phyloP scores from a whole-genome alignment of 1,140 invertebrate genomes.

The Arion vulgaris region DNA sequence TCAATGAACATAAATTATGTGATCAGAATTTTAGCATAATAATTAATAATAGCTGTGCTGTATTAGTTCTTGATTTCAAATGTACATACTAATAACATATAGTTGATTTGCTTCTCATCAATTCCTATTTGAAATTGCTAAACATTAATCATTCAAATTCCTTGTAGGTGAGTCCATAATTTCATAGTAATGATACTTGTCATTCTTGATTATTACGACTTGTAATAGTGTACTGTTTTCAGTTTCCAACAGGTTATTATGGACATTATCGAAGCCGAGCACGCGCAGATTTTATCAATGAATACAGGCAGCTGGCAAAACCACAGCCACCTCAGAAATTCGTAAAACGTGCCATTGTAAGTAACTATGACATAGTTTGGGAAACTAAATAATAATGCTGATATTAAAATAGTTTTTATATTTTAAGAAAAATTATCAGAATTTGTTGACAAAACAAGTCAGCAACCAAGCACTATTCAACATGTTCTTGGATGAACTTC shows the following conservation, averaged over 20 bases:
- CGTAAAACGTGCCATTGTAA: conserved; percentile 59
- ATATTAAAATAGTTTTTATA: too few relatives aligned
- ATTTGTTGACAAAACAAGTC: too few relatives aligned
- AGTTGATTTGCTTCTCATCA: not conserved
- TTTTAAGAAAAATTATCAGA: too few relatives aligned
- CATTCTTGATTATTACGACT: not conserved
- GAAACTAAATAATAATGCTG: too few relatives aligned
- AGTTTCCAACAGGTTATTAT: conserved; percentile 70
- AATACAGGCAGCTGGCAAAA: conserved; percentile 68
- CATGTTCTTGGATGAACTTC: too few relatives aligned
- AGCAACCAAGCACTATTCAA: too few relatives aligned
- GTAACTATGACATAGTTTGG: not conserved
- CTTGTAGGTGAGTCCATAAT: not conserved
- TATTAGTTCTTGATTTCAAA: not conserved
- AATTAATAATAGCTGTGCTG: not conserved
- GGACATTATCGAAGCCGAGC: conserved; percentile 68
- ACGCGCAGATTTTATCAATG: conserved; percentile 67
- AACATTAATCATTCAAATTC: not conserved
- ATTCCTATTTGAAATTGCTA: not conserved
- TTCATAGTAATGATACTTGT: not conserved
- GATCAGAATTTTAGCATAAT: too few relatives aligned
- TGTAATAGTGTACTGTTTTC: conserved; percentile 38
- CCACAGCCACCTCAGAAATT: conserved; percentile 67
- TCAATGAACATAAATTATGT: too few relatives aligned
- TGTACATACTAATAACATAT: not conserved